phyloP scores from a whole-genome alignment of 2,888 invertebrate genomes.

The Andrena trimmerana region DNA sequence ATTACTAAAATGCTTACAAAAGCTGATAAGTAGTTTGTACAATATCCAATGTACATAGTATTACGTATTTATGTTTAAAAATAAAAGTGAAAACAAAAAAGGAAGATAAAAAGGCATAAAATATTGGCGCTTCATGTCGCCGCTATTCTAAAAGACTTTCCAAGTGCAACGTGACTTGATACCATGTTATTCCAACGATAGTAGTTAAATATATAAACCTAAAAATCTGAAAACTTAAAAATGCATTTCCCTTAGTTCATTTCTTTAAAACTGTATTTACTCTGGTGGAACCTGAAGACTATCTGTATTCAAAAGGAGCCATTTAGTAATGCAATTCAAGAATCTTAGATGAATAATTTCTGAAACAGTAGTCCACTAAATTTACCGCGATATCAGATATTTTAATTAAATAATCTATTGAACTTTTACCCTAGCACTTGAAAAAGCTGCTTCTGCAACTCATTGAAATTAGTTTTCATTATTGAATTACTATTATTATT shows the following conservation, averaged over 20 bases:
- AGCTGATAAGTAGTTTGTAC: constrained; percentile 5
- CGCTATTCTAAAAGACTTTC: constrained; percentile 6
- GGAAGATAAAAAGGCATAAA: not conserved
- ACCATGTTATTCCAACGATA: constrained; percentile 39
- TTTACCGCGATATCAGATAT: constrained; percentile 1
- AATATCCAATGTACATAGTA: constrained; percentile 18
- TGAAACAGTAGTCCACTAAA: constrained; percentile 29
- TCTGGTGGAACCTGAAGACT: constrained; percentile 12
- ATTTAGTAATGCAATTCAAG: constrained; percentile 20
- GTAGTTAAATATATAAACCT: constrained; percentile 26
- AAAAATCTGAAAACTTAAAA: constrained; percentile 2
- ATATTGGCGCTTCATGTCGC: constrained; percentile 17
- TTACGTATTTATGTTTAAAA: constrained; percentile 7
- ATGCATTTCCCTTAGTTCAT: constrained; percentile 36
- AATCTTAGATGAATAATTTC: constrained; percentile 20
- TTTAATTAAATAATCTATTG: constrained; percentile 34
- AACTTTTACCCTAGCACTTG: constrained; percentile 31
- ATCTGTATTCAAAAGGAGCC: constrained; percentile 7
- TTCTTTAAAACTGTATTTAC: constrained; percentile 6
- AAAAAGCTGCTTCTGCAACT: constrained; percentile 49
- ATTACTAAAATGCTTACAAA: constrained; percentile 26
- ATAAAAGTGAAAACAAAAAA: not conserved
- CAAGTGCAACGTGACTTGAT: constrained; percentile 2
- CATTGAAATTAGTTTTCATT: constrained; percentile 45
- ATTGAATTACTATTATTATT: constrained; percentile 35